Conservation (phyloP, 2,888 invertebrate genomes). For the Callyntrura guangdongensis region DNA sequence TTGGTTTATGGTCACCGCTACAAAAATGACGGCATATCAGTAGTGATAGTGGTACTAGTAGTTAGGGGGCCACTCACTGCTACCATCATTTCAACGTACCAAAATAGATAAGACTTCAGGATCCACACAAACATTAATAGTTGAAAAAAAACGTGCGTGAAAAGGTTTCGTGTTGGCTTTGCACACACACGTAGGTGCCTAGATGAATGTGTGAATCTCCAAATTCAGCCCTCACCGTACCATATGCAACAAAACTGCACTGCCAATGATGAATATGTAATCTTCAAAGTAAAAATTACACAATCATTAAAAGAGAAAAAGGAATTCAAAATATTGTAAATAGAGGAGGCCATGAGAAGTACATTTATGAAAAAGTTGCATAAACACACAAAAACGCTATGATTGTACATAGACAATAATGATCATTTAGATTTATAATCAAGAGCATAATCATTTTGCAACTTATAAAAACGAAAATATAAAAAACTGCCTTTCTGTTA, state of each 20-base stretch:
- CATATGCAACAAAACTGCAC: background rate
- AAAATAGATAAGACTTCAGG: slow-evolving; percentile 14
- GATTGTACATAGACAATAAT: background rate
- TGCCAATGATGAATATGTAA: slow-evolving; percentile 31
- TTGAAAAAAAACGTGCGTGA: no score
- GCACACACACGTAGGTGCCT: background rate
- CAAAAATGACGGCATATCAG: background rate
- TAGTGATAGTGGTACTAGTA: background rate
- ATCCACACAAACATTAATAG: background rate
- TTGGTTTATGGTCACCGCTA: slow-evolving; percentile 5
- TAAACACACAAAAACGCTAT: background rate
- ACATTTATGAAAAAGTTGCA: background rate
- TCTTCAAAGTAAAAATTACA: slow-evolving; percentile 31
- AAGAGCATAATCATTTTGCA: slow-evolving; percentile 2
- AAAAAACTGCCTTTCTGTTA: background rate
- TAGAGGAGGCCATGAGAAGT: background rate
- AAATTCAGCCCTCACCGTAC: background rate
- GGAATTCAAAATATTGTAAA: background rate
- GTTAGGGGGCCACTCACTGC: background rate
- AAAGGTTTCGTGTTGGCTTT: no score
- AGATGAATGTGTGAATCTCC: background rate
- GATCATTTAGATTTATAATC: background rate
- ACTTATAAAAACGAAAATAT: slow-evolving; percentile 15
- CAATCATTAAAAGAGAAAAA: slow-evolving; percentile 1
- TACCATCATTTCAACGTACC: background rate